Percentiles rank a stretch among this genome's conserved stretches.
Evolutionary conservation across 30 jellyfish, hydroid and myxozoan species (phyloP).

Genomic region (Morbakka virulenta): DNA sequence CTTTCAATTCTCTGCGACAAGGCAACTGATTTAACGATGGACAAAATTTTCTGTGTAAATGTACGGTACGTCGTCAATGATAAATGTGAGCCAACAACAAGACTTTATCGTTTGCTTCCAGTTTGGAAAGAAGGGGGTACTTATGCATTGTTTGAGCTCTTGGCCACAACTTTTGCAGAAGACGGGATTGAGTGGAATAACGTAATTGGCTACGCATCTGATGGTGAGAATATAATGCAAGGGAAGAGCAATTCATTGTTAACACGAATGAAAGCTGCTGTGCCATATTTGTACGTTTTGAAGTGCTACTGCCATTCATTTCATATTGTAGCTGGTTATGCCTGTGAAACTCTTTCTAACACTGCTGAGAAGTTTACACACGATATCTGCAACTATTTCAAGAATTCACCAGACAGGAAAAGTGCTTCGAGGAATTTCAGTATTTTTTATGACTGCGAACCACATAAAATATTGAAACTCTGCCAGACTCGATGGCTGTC

Average conservation of each 20-base stretch:
- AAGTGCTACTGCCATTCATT: not conserved
- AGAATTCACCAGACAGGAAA: not conserved
- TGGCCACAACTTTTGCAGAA: not conserved
- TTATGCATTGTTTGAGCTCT: not conserved
- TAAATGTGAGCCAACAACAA: not conserved
- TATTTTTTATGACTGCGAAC: no score
- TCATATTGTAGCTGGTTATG: not conserved
- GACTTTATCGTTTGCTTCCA: not conserved
- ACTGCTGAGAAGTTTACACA: not conserved
- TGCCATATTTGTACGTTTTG: not conserved
- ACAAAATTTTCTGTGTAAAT: not conserved
- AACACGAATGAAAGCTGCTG: not conserved
- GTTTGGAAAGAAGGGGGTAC: not conserved
- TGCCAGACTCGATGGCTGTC: not conserved
- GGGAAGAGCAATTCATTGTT: not conserved
- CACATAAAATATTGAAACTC: not conserved
- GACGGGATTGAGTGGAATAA: not conserved
- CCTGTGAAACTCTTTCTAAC: not conserved
- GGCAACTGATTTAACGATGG: not conserved
- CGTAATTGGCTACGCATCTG: not conserved
- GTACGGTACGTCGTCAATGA: not conserved
- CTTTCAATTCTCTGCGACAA: constrained; percentile 2
- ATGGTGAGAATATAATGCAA: not conserved
- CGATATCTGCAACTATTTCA: not conserved
- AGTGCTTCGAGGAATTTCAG: no score